phyloP scores from a whole-genome alignment of 2,797 vertebrate species.

The Hippopotamyrus pictus region DNA sequence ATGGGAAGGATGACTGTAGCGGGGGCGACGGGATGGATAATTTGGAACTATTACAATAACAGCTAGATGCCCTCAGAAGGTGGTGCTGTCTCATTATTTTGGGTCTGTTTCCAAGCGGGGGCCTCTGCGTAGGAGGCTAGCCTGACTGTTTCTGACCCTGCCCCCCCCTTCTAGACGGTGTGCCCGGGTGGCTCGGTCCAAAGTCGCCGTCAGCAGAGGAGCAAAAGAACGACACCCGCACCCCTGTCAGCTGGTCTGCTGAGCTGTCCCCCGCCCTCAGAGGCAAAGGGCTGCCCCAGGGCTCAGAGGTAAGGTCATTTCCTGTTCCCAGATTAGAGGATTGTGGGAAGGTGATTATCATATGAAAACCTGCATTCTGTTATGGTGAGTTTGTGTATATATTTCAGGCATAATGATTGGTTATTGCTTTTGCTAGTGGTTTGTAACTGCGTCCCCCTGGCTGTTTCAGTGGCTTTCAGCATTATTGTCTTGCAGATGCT shows the following conservation, averaged over 20 bases:
- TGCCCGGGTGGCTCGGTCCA: slow-evolving; percentile 64
- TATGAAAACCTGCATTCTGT: background rate
- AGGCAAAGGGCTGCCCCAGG: slow-evolving; percentile 41
- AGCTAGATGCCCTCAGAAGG: background rate
- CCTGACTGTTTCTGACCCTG: background rate
- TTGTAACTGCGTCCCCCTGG: background rate
- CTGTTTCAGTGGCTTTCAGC: background rate
- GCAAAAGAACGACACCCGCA: slow-evolving; percentile 65
- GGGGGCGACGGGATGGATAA: background rate
- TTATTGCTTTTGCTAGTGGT: background rate
- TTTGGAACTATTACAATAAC: background rate
- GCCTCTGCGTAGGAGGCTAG: background rate
- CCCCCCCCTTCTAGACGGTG: slow-evolving; percentile 58
- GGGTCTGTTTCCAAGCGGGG: background rate
- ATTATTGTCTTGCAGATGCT: background rate
- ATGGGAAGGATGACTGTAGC: background rate
- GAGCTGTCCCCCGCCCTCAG: slow-evolving; percentile 53
- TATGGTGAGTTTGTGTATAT: background rate
- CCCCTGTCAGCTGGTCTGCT: slow-evolving; percentile 40
- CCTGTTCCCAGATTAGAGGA: background rate
- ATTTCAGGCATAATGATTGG: background rate
- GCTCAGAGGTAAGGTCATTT: slow-evolving; percentile 63
- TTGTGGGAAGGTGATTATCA: slow-evolving; percentile 1
- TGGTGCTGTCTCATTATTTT: background rate
- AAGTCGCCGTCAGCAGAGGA: slow-evolving; percentile 67